Conservation (phyloP, 2,888 invertebrate genomes). For the Microctonus aethiopoides region DNA sequence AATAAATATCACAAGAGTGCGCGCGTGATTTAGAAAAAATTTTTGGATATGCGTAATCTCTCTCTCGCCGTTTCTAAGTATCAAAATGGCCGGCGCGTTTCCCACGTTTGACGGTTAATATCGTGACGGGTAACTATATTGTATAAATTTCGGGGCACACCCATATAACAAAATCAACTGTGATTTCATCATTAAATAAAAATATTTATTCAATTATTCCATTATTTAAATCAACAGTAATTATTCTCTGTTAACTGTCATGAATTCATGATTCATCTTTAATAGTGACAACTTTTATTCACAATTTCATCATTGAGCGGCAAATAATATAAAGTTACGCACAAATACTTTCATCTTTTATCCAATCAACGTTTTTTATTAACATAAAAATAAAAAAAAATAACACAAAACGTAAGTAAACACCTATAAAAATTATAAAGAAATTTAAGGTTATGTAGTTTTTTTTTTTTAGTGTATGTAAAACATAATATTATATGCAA, state of each 20-base stretch:
- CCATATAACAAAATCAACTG: constrained; percentile 23
- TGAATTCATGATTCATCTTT: too few relatives aligned
- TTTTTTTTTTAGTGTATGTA: too few relatives aligned
- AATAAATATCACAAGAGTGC: constrained; percentile 31
- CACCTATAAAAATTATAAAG: too few relatives aligned
- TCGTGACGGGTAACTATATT: constrained; percentile 38
- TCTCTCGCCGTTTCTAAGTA: constrained; percentile 20
- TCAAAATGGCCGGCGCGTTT: constrained; percentile 59
- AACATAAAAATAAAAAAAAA: too few relatives aligned
- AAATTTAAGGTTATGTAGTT: neutral
- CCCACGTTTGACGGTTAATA: constrained; percentile 59
- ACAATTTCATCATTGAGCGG: constrained; percentile 1
- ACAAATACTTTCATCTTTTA: neutral
- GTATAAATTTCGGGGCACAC: constrained; percentile 54
- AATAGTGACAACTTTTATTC: neutral
- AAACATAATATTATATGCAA: too few relatives aligned
- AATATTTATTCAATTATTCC: neutral
- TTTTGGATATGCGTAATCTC: neutral
- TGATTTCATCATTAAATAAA: neutral
- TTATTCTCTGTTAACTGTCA: neutral
- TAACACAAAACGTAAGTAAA: too few relatives aligned
- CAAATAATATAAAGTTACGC: neutral
- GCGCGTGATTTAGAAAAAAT: neutral
- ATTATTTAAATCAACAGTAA: neutral
- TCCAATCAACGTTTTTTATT: too few relatives aligned